These are phyloP conservation scores for Gadopsis bispinosus DNA, from an alignment of 2,797 vertebrate species.

Conservation along the genomic window DNA sequence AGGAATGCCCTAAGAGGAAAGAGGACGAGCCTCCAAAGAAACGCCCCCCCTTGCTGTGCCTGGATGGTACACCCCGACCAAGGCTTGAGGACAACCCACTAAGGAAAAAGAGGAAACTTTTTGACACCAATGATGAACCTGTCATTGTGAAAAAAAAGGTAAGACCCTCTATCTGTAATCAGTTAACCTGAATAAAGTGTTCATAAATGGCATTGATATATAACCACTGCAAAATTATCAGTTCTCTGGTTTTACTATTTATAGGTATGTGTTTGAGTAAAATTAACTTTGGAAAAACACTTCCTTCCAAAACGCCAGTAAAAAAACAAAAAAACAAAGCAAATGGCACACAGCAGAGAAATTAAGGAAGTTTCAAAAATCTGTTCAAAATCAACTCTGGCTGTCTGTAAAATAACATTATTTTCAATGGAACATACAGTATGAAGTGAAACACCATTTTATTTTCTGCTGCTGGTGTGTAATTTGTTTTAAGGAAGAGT, in stretches of 20 bases:
- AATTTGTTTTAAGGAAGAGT: too few species aligned
- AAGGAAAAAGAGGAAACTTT: conserved; percentile 92
- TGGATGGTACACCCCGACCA: conserved; percentile 86
- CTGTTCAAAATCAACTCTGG: too few species aligned
- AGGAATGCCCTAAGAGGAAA: conserved; percentile 89
- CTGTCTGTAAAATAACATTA: too few species aligned
- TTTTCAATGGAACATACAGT: too few species aligned
- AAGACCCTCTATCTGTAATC: neutral
- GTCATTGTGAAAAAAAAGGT: conserved; percentile 90
- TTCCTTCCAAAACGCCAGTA: neutral
- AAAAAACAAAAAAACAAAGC: too few species aligned
- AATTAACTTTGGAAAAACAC: too few species aligned
- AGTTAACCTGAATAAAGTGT: neutral
- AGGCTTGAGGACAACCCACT: conserved; percentile 87
- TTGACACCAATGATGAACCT: conserved; percentile 92
- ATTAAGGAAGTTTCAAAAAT: too few species aligned
- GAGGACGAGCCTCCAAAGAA: conserved; percentile 90
- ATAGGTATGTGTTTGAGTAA: too few species aligned
- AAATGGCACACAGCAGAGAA: too few species aligned
- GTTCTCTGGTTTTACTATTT: too few species aligned
- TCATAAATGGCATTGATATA: neutral
- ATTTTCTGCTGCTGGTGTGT: neutral
- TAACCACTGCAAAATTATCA: too few species aligned
- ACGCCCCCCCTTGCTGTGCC: conserved; percentile 71
- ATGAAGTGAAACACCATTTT: too few species aligned